Conservation (phyloP, 2,888 invertebrate genomes). For the Xiphydria camelus region DNA sequence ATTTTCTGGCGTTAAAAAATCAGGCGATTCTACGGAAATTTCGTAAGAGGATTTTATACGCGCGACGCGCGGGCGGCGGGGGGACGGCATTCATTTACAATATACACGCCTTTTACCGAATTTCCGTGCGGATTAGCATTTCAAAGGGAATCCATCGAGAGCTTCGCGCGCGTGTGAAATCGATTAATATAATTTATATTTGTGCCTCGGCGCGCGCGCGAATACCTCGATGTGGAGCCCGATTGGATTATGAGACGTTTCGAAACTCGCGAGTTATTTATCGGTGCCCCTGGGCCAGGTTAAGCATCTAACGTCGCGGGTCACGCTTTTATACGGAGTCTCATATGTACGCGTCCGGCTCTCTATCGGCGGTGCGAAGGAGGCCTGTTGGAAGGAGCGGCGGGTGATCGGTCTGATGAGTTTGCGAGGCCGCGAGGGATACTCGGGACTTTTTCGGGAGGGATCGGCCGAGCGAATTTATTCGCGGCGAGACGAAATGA, state of each 20-base stretch:
- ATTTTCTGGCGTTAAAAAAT: background rate
- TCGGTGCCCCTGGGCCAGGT: background rate
- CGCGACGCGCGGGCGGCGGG: background rate
- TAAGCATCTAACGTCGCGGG: background rate
- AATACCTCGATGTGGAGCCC: background rate
- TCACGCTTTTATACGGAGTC: background rate
- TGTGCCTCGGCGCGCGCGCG: background rate
- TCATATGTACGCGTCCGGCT: too few species aligned
- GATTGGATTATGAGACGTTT: background rate
- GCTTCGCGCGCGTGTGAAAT: conserved; percentile 7
- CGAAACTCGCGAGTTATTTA: background rate
- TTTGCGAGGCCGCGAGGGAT: background rate
- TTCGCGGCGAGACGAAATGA: too few species aligned
- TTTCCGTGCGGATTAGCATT: conserved; percentile 15
- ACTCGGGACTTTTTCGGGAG: too few species aligned
- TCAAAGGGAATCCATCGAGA: conserved; percentile 8
- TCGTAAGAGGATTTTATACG: conserved; percentile 7
- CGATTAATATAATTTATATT: conserved; percentile 17
- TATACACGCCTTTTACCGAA: conserved; percentile 12
- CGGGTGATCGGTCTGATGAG: conserved; percentile 2
- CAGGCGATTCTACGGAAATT: background rate
- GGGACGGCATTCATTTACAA: conserved; percentile 15
- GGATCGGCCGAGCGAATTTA: too few species aligned
- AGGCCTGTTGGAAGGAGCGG: conserved; percentile 2
- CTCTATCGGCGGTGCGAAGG: background rate